Percentiles rank a stretch among this genome's conserved stretches.
These are phyloP conservation scores for Trachelus tabidus DNA, from an alignment of 2,888 invertebrate genomes.

Conservation along the genomic window DNA sequence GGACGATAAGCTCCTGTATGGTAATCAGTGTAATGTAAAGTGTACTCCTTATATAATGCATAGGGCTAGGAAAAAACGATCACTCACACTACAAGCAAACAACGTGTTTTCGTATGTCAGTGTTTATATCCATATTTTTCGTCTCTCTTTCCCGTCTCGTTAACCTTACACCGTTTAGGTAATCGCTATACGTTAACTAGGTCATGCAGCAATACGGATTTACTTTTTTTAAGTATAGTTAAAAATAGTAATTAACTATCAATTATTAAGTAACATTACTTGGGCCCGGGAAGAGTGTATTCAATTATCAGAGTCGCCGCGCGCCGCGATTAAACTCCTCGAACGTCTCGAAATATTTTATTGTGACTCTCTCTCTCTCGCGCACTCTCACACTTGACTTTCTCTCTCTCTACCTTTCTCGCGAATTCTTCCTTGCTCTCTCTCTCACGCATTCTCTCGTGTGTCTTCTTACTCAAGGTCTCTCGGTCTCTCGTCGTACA, in stretches of 20 bases:
- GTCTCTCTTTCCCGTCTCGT: slow-evolving; percentile 14
- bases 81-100: slow-evolving; percentile 53
- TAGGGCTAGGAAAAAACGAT: slow-evolving; percentile 37
- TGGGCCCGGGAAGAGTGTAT: slow-evolving; percentile 64
- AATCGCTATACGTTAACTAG: slow-evolving; percentile 52
- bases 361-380: slow-evolving; percentile 19
- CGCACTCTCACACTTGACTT: not conserved
- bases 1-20: not conserved
- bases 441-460: not conserved
- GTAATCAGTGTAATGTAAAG: not conserved
- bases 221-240: slow-evolving; percentile 35
- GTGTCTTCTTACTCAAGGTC: slow-evolving; percentile 8
- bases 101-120: slow-evolving; percentile 3
- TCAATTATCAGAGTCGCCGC: slow-evolving; percentile 45
- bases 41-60: not conserved
- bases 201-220: slow-evolving; percentile 64
- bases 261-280: slow-evolving; percentile 54
- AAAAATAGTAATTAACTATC: slow-evolving; percentile 52
- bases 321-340: slow-evolving; percentile 33
- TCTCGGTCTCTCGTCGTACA: slow-evolving; percentile 22
- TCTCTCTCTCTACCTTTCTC: not conserved
- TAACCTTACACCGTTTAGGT: slow-evolving; percentile 28
- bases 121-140: not conserved
- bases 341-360: slow-evolving; percentile 14
- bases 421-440: not conserved